Conservation (phyloP, 2,888 invertebrate species). For the Pristionchus arcanus region DNA sequence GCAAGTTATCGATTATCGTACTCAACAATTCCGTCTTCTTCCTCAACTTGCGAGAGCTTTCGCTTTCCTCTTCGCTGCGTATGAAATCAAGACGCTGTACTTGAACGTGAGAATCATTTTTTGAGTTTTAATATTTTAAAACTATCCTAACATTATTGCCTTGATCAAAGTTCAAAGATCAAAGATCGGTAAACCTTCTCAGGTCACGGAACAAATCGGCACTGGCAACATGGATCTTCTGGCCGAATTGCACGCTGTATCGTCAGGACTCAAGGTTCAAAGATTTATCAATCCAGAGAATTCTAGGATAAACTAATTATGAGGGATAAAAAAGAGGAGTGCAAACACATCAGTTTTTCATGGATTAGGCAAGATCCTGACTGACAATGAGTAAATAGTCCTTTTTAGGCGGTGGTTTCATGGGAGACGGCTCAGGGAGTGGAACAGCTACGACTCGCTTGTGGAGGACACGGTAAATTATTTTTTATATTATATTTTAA, state of each 20-base stretch:
- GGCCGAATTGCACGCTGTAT: slow-evolving; percentile 89
- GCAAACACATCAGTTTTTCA: no score
- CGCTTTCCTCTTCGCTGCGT: slow-evolving; percentile 85
- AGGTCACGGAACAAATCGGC: slow-evolving; percentile 58
- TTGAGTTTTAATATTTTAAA: no score
- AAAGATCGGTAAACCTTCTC: not conserved
- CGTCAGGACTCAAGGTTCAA: slow-evolving; percentile 94
- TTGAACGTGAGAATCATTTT: slow-evolving; percentile 8
- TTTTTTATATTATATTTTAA: not conserved
- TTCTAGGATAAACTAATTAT: no score
- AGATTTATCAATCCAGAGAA: no score
- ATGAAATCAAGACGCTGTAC: slow-evolving; percentile 73
- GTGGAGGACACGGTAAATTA: slow-evolving; percentile 91
- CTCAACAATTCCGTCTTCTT: slow-evolving; percentile 94
- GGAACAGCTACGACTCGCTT: slow-evolving; percentile 91
- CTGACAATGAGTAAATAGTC: not conserved
- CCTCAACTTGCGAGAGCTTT: slow-evolving; percentile 89
- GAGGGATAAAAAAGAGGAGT: not conserved
- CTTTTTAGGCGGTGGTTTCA: slow-evolving; percentile 63
- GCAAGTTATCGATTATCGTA: slow-evolving; percentile 93
- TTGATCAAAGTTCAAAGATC: not conserved
- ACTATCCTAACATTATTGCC: no score
- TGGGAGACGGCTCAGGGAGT: slow-evolving; percentile 83
- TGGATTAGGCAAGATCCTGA: not conserved
- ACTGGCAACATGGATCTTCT: slow-evolving; percentile 62